Evolutionary conservation across 2,113 vertebrate species (phyloP), one percentile per base, ranked within the genome.

Genomic region (Bos javanicus): DNA sequence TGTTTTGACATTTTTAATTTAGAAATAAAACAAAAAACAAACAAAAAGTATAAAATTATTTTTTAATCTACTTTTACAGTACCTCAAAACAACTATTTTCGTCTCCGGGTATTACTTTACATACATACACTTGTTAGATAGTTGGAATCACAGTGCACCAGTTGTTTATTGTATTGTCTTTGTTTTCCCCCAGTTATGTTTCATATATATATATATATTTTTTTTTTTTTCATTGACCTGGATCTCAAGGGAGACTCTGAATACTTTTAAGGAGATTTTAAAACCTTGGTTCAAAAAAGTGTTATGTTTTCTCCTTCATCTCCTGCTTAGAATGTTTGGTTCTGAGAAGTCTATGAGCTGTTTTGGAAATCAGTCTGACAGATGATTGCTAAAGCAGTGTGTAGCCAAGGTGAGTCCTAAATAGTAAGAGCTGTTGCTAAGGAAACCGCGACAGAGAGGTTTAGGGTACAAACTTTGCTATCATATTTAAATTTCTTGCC

Each of bases 1-100:
- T 67, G 14, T 85, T 98, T 96, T 96, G 87, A 64, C 33, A 87
- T 94, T 90, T 97, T 92, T 50, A 96, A 81, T 92, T n/a, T 23
- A 83, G 94, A 94, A 90, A 85, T 36, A 14, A 90, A 95, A 87
- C 46, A 89, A 26, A 87, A 36, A 87, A 39, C 7, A 90, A 91
- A 87, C 14, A 93, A 60, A 67, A 52, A 93, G 60, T 48, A 59
- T 19, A 87, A 36, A 57, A 30, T 43, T 39, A 64, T 84, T 83
- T 93, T 87, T 74, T 21, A 48, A 50, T 71, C 3, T 3, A 39
- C 14, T 87, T 91, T 90, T 7, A 64, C 16, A 87, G 83, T 90
- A 33, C 25, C 9, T 50, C 23, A 36, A 7, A 67, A 71, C 14
- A 89, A 14, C 6, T 56, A 46, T 84, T 91, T 93, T 94, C 4